Evolutionary conservation across 2,888 invertebrate species (phyloP), one percentile per base, ranked within the genome.

Genomic region (Galerucella nymphaeae): DNA sequence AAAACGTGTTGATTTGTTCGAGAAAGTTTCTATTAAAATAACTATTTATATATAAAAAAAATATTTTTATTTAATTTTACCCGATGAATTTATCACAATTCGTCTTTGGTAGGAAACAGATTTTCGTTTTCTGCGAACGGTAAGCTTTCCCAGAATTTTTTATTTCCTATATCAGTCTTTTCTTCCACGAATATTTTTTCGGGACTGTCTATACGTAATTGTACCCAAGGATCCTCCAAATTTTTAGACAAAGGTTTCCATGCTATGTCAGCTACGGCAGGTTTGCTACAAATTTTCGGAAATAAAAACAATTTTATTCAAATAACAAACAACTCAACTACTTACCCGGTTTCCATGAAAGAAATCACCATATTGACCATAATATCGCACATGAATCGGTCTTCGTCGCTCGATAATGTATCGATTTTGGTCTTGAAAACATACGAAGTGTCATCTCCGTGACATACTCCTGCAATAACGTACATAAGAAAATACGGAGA

Each of bases 281-380:
- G 80, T 63, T 76, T 74, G n/a, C 79, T 79, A 62, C 71, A 79
- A 74, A 20, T 45, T 18, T 18, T 18, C 20, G 20, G 45, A 50
- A 55, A 5, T 42, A 0, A n/a, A 50, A n/a, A 8, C 8, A n/a
- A n/a, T n/a, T 48, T 23, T 2, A 23, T 48, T 2, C 16, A 38
- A 18, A 8, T 70, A 10, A 48, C 2, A 18, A 20, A 61, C 13
- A 20, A 18, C 8, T 23, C n/a, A 9, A 20, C 16, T 23, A 78
- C 81, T 86, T 87, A 92, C 92, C 91, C 90, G n/a, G 89, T 88
- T 42, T 87, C 87, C n/a, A 90, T 89, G 78, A 88, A 92, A 57
- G 87, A 87, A 77, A 88, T 86, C 23, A 73, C 48, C 62, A 70
- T 70, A 72, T 91, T 88, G 1, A 90, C 78, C 67, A 92, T 85